Evolutionary conservation across 2,797 vertebrate species (phyloP).

Genomic region (Labeo calbasu): DNA sequence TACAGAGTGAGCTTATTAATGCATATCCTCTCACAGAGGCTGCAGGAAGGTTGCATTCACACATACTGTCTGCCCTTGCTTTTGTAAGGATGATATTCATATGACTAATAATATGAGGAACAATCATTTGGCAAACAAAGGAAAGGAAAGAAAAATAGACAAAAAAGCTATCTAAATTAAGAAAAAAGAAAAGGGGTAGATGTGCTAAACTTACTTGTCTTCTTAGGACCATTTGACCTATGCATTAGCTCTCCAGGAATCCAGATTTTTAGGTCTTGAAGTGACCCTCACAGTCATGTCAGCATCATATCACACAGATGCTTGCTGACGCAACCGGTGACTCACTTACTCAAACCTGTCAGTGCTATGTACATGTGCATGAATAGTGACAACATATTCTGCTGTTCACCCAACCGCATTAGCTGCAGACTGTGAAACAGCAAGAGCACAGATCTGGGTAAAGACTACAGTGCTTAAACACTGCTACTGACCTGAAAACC

Average conservation of each 20-base stretch:
- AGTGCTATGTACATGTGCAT: neutral
- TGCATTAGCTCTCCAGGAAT: slow-evolving; percentile 21
- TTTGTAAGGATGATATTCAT: slow-evolving; percentile 22
- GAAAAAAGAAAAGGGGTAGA: neutral
- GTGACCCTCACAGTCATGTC: slow-evolving; percentile 16
- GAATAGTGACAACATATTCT: slow-evolving; percentile 18
- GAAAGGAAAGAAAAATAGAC: neutral
- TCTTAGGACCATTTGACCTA: neutral
- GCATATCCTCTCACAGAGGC: slow-evolving; percentile 27
- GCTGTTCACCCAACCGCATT: slow-evolving; percentile 14
- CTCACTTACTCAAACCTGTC: slow-evolving; percentile 41
- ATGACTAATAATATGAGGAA: slow-evolving; percentile 25
- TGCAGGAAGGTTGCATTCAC: slow-evolving; percentile 24
- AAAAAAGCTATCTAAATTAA: neutral
- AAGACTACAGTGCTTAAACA: neutral
- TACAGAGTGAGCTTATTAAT: slow-evolving; percentile 54
- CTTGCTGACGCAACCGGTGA: slow-evolving; percentile 12
- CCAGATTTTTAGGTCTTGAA: slow-evolving; percentile 17
- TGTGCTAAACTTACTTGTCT: neutral
- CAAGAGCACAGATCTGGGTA: neutral
- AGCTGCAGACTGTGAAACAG: slow-evolving; percentile 5
- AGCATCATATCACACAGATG: slow-evolving; percentile 30
- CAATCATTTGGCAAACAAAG: neutral
- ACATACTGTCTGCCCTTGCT: slow-evolving; percentile 20
- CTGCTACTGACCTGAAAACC: neutral